Base-by-base conservation (phyloP, 2,888 invertebrate genomes). In the Cataglyphis albicans region DNA sequence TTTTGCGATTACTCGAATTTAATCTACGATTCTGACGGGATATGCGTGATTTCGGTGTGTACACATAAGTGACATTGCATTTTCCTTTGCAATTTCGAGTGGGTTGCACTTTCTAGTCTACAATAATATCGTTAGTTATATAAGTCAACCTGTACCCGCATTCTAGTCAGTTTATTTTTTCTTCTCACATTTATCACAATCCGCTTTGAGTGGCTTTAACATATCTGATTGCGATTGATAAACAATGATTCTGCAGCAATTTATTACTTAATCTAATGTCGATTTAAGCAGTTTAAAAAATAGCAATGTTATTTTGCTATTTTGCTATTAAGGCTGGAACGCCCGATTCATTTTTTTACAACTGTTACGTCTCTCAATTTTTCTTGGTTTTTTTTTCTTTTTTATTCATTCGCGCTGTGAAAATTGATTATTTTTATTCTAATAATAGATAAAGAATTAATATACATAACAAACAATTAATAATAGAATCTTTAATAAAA, bases 21-120 rank as follows among this genome's bases (percentile, higher is more conserved):
- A 21, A n/a, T 38, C 61, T 70, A 59, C 65, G 44, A 35, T 63
- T 10, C 38, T 74, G 82, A 29, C 48, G 29, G 10, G 82, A 59
- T 12, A 67, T 25, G 35, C 12, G 6, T 12, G 32, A 35, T 32
- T 63, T 63, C n/a, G 21, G 21, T n/a, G 41, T n/a, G 18, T 35
- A 57, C 67, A 61, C 75, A 25, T 10, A 61, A 59, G 4, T 35
- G n/a, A 7, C 38, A 63, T 48, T 10, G 61, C 83, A 41, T 81
- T 80, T 73, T 74, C 35, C 57, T 82, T 83, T 38, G 48, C 61
- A 64, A 32, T 75, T 52, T 52, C 73, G 82, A 83, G 72, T 82
- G 32, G 48, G 84, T 81, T 80, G 64, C 75, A 63, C 57, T 88
- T 89, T 91, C 91, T 91, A 91, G 91, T 91, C 91, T 75, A 83